Conservation (phyloP, 2,113 vertebrate species). For the Pangasianodon gigas region DNA sequence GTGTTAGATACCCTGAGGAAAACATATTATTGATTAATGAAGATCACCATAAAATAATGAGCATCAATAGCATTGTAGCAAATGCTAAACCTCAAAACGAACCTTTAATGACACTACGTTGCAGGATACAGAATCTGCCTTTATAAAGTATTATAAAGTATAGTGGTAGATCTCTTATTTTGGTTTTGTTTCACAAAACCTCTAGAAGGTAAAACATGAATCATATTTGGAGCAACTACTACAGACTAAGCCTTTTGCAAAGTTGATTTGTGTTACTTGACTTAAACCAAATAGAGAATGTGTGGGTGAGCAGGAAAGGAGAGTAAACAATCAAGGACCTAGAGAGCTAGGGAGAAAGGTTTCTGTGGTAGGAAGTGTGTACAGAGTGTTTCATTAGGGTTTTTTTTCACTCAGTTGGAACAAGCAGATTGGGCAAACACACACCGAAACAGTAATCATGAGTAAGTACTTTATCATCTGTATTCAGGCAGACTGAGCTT, state of each 20-base stretch:
- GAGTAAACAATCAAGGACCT: slow-evolving; percentile 4
- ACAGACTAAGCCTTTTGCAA: neutral
- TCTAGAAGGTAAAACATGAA: neutral
- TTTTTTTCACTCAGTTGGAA: neutral
- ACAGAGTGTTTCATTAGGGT: neutral
- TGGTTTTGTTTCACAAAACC: neutral
- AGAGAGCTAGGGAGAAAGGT: neutral
- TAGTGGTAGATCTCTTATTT: neutral
- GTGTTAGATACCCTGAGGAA: neutral
- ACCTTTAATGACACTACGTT: neutral
- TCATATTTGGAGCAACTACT: neutral
- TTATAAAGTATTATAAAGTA: neutral
- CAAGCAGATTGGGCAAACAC: slow-evolving; percentile 5
- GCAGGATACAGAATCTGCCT: neutral
- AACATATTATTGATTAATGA: neutral
- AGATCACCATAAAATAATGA: neutral
- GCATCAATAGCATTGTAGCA: neutral
- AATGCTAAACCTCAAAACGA: neutral
- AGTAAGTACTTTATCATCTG: slow-evolving; percentile 8
- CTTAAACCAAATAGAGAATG: neutral
- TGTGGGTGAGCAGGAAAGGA: neutral
- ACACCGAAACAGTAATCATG: neutral
- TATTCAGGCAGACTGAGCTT: neutral
- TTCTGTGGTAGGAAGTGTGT: neutral
- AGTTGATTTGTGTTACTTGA: neutral